These are phyloP conservation scores for Pectinophora gossypiella DNA, from an alignment of 1,140 invertebrate genomes.

Conservation along the genomic window DNA sequence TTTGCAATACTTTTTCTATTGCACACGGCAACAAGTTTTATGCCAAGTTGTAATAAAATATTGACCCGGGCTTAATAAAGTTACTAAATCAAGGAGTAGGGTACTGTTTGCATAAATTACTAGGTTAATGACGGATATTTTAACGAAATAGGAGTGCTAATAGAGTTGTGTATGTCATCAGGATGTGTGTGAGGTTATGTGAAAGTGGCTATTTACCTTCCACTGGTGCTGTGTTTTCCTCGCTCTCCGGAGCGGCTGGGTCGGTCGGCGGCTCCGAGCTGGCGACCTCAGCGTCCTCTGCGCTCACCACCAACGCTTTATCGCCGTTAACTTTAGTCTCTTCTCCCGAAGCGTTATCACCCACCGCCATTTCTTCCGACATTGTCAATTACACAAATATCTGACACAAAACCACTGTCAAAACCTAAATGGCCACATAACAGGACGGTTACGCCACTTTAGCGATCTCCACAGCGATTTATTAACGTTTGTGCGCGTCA, in stretches of 20 bases:
- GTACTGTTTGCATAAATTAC: no score
- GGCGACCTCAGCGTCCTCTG: conserved; percentile 15
- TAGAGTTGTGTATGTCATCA: no score
- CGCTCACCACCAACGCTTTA: conserved; percentile 14
- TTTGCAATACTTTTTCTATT: no score
- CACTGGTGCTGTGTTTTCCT: conserved; percentile 12
- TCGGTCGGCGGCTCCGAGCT: conserved; percentile 11
- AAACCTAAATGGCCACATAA: conserved; percentile 59
- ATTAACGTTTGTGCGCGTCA: conserved; percentile 63
- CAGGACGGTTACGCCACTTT: conserved; percentile 54
- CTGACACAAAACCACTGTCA: conserved; percentile 52
- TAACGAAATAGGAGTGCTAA: no score
- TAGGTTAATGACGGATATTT: no score
- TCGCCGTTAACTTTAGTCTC: conserved; percentile 33
- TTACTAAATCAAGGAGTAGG: background rate
- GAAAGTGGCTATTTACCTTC: conserved; percentile 28
- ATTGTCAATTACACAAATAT: conserved; percentile 65
- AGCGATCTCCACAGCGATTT: conserved; percentile 41
- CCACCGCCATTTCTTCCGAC: conserved; percentile 70
- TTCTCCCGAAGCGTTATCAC: conserved; percentile 53
- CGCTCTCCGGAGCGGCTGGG: conserved; percentile 11
- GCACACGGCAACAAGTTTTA: background rate
- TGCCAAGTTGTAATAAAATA: background rate
- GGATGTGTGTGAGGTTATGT: no score
- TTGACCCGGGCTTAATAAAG: background rate